These are phyloP conservation scores for Alouatta palliata DNA, from an alignment of 2,113 vertebrate species.

Conservation along the genomic window DNA sequence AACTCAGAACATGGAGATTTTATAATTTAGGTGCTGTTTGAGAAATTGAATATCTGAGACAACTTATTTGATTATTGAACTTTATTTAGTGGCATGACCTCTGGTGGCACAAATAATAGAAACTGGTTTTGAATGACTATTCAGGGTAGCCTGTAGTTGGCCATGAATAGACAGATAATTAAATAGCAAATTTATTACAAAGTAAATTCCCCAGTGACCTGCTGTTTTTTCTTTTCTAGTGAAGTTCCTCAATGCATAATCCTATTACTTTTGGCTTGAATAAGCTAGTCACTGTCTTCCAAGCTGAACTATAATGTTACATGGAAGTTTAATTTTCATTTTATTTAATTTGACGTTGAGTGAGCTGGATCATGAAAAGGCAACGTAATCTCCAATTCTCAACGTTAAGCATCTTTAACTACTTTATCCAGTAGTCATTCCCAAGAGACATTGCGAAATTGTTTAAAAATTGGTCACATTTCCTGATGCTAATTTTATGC, in stretches of 20 bases:
- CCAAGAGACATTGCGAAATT: not conserved
- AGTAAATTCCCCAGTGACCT: conserved; percentile 41
- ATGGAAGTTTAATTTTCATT: conserved; percentile 24
- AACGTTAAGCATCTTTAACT: not conserved
- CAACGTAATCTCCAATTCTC: conserved; percentile 26
- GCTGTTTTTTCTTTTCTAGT: conserved; percentile 63
- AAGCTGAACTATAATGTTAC: not conserved
- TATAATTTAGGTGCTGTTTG: conserved; percentile 74
- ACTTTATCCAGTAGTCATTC: not conserved
- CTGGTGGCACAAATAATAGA: conserved; percentile 69
- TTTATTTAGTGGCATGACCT: conserved; percentile 73
- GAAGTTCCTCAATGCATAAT: conserved; percentile 42
- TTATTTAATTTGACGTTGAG: conserved; percentile 54
- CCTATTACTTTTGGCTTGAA: conserved; percentile 47
- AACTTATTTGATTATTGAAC: conserved; percentile 73
- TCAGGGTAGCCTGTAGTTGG: conserved; percentile 53
- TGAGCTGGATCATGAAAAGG: conserved; percentile 7
- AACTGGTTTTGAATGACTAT: conserved; percentile 78
- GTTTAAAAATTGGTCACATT: not conserved
- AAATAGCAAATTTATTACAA: conserved; percentile 53
- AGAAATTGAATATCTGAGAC: conserved; percentile 62
- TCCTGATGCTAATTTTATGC: not conserved
- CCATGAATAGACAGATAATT: conserved; percentile 54
- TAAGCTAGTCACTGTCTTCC: conserved; percentile 49
- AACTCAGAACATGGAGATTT: conserved; percentile 64